These are phyloP conservation scores for Stigmatopora nigra DNA, from an alignment of 2,113 vertebrate species.

Conservation along the genomic window DNA sequence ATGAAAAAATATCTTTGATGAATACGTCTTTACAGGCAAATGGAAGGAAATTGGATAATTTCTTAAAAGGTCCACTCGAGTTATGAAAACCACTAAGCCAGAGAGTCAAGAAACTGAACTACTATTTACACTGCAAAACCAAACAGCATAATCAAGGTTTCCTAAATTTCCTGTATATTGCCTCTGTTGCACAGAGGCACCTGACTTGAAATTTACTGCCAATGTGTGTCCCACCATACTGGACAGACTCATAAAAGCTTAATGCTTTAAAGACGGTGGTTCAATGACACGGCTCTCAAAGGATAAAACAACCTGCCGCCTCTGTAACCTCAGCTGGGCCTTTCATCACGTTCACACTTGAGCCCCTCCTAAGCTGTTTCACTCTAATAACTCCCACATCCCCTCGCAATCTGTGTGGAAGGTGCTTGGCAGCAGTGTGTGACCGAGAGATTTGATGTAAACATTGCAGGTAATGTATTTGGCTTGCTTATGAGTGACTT, in stretches of 20 bases:
- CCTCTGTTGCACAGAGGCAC: background rate
- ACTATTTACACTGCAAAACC: too few species aligned
- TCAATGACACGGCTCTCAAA: slow-evolving; percentile 6
- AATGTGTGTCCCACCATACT: background rate
- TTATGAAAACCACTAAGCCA: background rate
- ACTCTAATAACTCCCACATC: slow-evolving; percentile 6
- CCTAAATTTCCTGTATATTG: background rate
- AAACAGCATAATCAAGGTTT: background rate
- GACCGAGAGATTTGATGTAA: background rate
- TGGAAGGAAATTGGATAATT: background rate
- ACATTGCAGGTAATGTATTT: background rate
- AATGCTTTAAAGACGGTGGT: slow-evolving; percentile 3
- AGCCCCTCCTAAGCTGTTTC: slow-evolving; percentile 5
- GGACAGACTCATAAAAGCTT: background rate
- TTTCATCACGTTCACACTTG: background rate
- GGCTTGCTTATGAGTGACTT: background rate
- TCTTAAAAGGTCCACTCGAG: background rate
- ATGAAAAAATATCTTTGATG: background rate
- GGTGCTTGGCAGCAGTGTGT: background rate
- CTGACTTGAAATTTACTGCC: background rate
- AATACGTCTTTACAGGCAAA: background rate
- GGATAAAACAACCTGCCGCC: slow-evolving; percentile 7
- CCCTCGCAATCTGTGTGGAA: background rate
- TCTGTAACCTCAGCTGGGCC: background rate
- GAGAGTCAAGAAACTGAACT: background rate